Base-by-base conservation (phyloP, 92 coral and sea anemone genomes). In the Pocillopora grandis region DNA sequence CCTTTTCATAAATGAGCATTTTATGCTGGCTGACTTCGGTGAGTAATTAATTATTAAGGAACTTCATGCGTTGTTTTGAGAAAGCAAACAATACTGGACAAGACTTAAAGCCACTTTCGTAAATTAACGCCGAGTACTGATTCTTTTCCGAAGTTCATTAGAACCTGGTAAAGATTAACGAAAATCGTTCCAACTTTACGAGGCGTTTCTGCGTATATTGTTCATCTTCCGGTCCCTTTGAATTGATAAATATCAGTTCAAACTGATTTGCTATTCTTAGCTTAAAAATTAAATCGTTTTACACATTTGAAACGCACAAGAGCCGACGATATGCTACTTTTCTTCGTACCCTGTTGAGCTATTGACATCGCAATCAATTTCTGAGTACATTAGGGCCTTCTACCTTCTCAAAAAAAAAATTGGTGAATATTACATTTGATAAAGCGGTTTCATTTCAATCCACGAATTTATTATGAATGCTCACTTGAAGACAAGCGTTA, bases 1-100 rank as follows among this genome's bases (percentile, higher is more conserved):
- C 80, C 89, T 85, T 89, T 89, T 89, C 86, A 75, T 89, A 89
- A 89, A 89, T 78, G 92, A 89, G 83, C 92, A 85, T 85, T 85
- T 85, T 85, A 85, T 80, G 80, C 84, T 62, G 80, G 80, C 75
- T 86, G 31, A 42, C 76, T 37, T 60, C 63, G 23, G 76, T 81
- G 82, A 52, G 65, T 83, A 78, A 85, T 89, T 19, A 80, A 89
- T 75, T 80, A 85, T 89, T 85, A 71, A 88, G 48, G 58, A 23
- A 27, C 74, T 42, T 19, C 73, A 61, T 74, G 78, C 80, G 79
- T 77, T 76, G 86, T 83, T 83, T 83, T 80, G 71, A 61, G 78
- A 74, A 17, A 27, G 85, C 37, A 87, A 83, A 63, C 80, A 83
- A 83, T 74, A 35, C 72, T 62, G 57, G 27, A 75, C 63, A 62